These are phyloP conservation scores for Allophyes oxyacanthae DNA, from an alignment of 2,888 invertebrate genomes.

Conservation along the genomic window DNA sequence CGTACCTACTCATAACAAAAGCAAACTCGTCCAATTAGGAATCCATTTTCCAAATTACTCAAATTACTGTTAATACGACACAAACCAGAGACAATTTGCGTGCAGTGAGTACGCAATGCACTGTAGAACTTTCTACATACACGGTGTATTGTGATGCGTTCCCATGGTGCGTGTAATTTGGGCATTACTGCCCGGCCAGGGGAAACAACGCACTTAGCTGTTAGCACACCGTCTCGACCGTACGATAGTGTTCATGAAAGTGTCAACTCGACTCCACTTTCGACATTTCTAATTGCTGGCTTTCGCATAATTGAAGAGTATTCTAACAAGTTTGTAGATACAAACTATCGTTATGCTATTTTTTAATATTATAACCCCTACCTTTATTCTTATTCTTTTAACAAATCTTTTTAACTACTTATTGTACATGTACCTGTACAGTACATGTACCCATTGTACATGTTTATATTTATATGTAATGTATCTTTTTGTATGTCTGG, in stretches of 20 bases:
- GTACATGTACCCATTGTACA: no score
- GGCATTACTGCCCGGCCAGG: conserved; percentile 58
- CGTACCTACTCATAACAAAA: neutral
- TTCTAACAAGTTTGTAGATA: no score
- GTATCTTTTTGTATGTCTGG: no score
- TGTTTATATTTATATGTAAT: no score
- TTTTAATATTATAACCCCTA: no score
- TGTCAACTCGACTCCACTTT: conserved; percentile 58
- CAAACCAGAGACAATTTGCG: conserved; percentile 2
- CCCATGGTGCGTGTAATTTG: conserved; percentile 73
- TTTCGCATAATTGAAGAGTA: conserved; percentile 28
- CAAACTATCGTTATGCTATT: no score
- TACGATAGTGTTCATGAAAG: conserved; percentile 58
- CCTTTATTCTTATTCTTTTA: no score
- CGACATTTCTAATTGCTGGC: conserved; percentile 58
- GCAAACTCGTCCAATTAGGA: conserved; percentile 6
- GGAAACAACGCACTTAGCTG: conserved; percentile 32
- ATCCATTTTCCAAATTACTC: conserved; percentile 1
- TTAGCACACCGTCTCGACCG: conserved; percentile 31
- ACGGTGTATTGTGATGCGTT: conserved; percentile 62
- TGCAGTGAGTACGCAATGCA: conserved; percentile 17
- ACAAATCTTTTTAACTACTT: no score
- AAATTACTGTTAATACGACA: conserved; percentile 12
- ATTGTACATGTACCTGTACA: no score
- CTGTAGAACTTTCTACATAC: conserved; percentile 38